Evolutionary conservation across 2,888 invertebrate genomes (phyloP).

Genomic region (Lysandra coridon): DNA sequence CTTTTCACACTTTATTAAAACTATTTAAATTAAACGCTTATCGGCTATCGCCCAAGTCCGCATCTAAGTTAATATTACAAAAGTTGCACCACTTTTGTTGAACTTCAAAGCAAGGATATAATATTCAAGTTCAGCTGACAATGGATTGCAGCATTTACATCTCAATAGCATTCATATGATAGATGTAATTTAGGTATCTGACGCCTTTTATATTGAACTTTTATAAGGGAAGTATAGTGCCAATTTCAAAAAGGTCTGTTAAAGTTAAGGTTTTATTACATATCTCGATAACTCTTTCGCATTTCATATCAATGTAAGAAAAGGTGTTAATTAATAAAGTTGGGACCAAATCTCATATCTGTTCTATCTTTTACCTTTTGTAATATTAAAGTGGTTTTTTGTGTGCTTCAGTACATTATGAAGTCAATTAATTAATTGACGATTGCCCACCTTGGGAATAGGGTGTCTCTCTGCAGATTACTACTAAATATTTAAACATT

Average conservation of each 20-base stretch:
- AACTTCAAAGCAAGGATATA: constrained; percentile 9
- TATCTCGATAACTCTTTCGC: neutral
- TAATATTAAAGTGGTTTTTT: no score
- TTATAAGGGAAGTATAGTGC: neutral
- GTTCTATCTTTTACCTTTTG: no score
- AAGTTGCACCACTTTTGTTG: neutral
- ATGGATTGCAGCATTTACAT: neutral
- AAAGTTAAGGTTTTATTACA: neutral
- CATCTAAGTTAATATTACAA: neutral
- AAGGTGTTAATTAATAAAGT: no score
- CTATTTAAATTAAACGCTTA: neutral
- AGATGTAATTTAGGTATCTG: neutral
- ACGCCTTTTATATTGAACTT: neutral
- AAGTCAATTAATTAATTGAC: no score
- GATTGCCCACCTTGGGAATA: no score
- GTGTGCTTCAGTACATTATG: no score
- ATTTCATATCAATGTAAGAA: no score
- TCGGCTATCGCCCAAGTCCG: neutral
- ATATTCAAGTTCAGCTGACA: neutral
- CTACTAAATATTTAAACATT: no score
- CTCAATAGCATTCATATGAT: neutral
- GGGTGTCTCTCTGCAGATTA: no score
- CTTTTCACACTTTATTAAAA: neutral
- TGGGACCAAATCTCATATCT: no score
- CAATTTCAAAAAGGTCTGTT: neutral